Evolutionary conservation across 2,113 vertebrate species (phyloP), one percentile per base, ranked within the genome.

Genomic region (Neopipo cinnamomea): DNA sequence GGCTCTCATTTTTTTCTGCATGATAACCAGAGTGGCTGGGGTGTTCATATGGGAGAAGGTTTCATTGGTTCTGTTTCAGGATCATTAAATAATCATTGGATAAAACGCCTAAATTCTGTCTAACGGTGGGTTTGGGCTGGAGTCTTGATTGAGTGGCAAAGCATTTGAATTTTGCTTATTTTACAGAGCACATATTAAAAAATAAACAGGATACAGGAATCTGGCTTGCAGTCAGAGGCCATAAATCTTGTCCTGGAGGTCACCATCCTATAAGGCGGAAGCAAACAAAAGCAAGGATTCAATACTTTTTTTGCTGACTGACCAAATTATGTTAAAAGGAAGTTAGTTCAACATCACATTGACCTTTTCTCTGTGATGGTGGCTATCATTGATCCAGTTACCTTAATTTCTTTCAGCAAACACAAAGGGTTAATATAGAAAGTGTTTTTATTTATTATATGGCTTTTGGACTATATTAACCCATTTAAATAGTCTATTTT

Each of bases 121-220:
- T 46, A 65, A 81, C 42, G 31, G 11, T 27, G 58, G 22, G 24
- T n/a, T 84, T 65, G 31, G 27, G n/a, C 11, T 93, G 75, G 61
- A 42, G 19, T 78, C 39, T 49, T 67, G 27, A 61, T n/a, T 52
- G 44, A 84, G 39, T 37, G 22, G 30, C 65, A 84, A 85, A 72
- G 42, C 37, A 71, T 70, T 91, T 72, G 74, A 62, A 80, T 66
- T 79, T 35, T 76, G 55, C 78, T 93, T 88, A 23, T 95, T 94
- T 88, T 66, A 85, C 59, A 84, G 58, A 58, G 55, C 14, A 76
- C 25, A 12, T 39, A 78, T 39, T 91, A 66, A 81, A 95, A 65
- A 93, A 93, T 33, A 96, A 96, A 95, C 95, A 96, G 95, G 95
- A 97, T 93, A 88, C 95, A 94, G 92, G 61, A 96, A 88, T 59